Evolutionary conservation across 2,888 invertebrate genomes (phyloP).

Genomic region (Microchrysa polita): DNA sequence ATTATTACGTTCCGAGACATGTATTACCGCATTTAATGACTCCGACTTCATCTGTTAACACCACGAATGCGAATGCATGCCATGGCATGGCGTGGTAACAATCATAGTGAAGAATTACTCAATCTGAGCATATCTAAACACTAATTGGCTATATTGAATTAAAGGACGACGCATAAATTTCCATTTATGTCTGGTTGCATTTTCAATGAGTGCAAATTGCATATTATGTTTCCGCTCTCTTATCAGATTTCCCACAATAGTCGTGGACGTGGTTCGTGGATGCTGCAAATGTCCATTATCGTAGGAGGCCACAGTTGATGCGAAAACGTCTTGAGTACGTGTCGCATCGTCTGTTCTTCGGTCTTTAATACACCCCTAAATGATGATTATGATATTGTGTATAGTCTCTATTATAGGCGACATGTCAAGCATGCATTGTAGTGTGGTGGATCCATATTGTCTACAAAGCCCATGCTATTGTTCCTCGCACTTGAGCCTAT

Average conservation of each 20-base stretch:
- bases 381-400: background rate
- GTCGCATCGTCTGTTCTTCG: background rate
- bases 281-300: conserved; percentile 22
- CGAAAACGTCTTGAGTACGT: too few relatives aligned
- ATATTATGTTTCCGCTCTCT: conserved; percentile 17
- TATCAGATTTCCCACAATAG: background rate
- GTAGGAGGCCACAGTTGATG: background rate
- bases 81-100: too few relatives aligned
- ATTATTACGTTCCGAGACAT: too few relatives aligned
- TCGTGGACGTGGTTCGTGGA: conserved; percentile 1
- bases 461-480: conserved; percentile 8
- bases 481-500: conserved; percentile 19
- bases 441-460: conserved; percentile 28
- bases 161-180: conserved; percentile 28
- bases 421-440: conserved; percentile 23
- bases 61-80: too few relatives aligned
- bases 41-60: too few relatives aligned
- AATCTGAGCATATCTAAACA: conserved; percentile 19
- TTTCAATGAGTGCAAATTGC: conserved; percentile 26
- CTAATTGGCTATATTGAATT: conserved; percentile 31
- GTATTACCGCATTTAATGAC: too few relatives aligned
- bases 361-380: background rate
- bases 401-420: conserved; percentile 3
- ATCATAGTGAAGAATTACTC: background rate
- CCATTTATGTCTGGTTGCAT: conserved; percentile 12